Percentiles rank a stretch among this genome's conserved stretches.
Evolutionary conservation across 2,888 invertebrate species (phyloP).

Genomic region (Erynnis tages): DNA sequence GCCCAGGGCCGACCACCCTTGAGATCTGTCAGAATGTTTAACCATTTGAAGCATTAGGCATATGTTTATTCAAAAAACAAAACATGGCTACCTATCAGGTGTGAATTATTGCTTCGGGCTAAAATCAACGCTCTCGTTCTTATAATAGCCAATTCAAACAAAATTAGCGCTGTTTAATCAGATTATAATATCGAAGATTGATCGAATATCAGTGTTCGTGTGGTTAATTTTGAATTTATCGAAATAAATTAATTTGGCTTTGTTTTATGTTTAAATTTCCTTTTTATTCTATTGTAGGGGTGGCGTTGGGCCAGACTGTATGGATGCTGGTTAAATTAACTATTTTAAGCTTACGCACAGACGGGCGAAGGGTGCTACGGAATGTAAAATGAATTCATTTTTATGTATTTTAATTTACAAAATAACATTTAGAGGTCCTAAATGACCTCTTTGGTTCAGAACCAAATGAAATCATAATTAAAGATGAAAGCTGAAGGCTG

Average conservation of each 20-base stretch:
- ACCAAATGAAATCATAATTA: no score
- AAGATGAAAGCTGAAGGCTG: no score
- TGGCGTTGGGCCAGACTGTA: no score
- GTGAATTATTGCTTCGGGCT: slow-evolving; percentile 52
- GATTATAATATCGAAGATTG: slow-evolving; percentile 55
- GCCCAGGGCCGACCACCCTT: background rate
- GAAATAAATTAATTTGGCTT: background rate
- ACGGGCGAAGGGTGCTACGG: no score
- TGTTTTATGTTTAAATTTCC: background rate
- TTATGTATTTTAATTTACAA: no score
- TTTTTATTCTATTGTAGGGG: no score
- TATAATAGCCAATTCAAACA: slow-evolving; percentile 40
- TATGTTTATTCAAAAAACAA: background rate
- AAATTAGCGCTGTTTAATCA: slow-evolving; percentile 43
- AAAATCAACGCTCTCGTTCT: slow-evolving; percentile 57
- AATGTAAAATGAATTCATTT: no score
- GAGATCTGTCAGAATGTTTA: background rate
- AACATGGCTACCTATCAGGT: slow-evolving; percentile 33
- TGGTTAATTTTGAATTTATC: slow-evolving; percentile 3
- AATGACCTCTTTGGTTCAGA: no score
- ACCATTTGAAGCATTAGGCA: background rate
- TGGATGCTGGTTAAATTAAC: no score
- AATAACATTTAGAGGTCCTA: no score
- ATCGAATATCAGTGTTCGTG: slow-evolving; percentile 30
- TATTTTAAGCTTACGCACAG: no score